Evolutionary conservation across 2,888 invertebrate species (phyloP).

Genomic region (Cistogaster globosa): DNA sequence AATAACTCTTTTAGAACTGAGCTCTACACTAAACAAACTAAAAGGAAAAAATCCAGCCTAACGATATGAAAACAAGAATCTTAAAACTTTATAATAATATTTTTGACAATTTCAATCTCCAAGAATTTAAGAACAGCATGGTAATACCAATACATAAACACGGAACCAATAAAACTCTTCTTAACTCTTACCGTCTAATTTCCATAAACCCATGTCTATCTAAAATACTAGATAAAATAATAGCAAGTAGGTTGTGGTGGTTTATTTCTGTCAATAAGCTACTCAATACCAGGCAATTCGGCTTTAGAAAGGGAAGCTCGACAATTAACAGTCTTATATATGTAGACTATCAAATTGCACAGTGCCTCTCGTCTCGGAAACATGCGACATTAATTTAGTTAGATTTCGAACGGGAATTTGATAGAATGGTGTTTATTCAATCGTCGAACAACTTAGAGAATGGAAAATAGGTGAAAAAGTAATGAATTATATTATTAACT

Average conservation of each 20-base stretch:
- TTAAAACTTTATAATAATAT: neutral
- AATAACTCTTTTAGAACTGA: no score
- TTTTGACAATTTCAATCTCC: no score
- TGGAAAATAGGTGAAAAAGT: conserved; percentile 17
- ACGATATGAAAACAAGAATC: neutral
- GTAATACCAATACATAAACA: neutral
- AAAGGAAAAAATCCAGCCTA: no score
- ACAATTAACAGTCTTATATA: neutral
- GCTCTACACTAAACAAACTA: no score
- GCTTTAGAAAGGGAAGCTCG: neutral
- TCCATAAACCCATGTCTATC: neutral
- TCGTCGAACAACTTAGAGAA: neutral
- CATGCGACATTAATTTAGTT: no score
- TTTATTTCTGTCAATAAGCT: no score
- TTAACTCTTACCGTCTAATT: neutral
- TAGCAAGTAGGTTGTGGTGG: no score
- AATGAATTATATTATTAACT: conserved; percentile 3
- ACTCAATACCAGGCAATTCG: no score
- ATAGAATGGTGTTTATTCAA: neutral
- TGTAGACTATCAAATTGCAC: neutral
- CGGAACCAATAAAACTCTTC: neutral
- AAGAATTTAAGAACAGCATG: neutral
- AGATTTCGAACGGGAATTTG: conserved; percentile 15
- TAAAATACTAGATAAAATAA: conserved; percentile 5
- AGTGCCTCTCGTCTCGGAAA: neutral